phyloP scores from a whole-genome alignment of 2,113 vertebrate genomes.

The Craseonycteris thonglongyai region DNA sequence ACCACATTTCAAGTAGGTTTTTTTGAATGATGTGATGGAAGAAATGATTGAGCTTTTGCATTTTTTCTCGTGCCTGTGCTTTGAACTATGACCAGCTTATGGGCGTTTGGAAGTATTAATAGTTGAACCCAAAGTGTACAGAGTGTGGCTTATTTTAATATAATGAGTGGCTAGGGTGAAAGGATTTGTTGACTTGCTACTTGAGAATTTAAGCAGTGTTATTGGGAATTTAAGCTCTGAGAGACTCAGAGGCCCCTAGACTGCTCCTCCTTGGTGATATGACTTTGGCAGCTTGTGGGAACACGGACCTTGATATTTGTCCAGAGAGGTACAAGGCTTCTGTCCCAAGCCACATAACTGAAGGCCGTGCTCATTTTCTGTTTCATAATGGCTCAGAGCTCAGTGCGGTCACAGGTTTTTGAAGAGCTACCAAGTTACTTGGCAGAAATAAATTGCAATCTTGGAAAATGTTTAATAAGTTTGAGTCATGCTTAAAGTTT shows the following conservation, averaged over 20 bases:
- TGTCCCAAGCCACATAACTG: neutral
- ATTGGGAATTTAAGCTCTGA: neutral
- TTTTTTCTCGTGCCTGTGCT: neutral
- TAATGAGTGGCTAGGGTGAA: neutral
- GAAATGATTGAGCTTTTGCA: neutral
- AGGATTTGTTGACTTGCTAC: neutral
- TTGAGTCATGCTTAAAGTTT: neutral
- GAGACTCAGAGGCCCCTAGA: neutral
- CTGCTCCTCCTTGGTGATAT: neutral
- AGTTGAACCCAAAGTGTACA: neutral
- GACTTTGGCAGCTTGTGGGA: neutral
- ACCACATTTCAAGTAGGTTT: neutral
- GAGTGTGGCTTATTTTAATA: neutral
- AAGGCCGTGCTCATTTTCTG: neutral
- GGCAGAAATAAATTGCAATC: neutral
- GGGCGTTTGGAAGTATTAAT: neutral
- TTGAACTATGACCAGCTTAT: neutral
- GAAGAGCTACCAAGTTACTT: neutral
- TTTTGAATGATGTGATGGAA: neutral
- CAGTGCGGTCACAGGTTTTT: conserved; percentile 15
- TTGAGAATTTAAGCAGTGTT: neutral
- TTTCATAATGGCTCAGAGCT: neutral
- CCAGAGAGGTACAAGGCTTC: neutral
- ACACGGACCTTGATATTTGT: neutral
- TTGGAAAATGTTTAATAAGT: conserved; percentile 6